Conservation (phyloP, 2,888 invertebrate genomes). For the Tetragonula carbonaria region DNA sequence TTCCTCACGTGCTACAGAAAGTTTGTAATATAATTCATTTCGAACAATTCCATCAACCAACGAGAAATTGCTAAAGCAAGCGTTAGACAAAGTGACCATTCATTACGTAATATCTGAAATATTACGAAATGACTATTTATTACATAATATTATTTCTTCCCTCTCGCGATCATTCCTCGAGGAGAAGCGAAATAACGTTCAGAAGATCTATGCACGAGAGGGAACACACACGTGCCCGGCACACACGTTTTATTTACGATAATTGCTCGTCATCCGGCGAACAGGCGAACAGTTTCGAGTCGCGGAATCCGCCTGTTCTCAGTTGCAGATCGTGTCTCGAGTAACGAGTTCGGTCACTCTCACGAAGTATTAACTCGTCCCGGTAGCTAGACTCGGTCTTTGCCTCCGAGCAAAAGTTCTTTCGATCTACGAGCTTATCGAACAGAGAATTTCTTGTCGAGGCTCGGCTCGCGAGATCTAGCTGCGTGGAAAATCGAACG, state of each 20-base stretch:
- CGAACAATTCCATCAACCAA: slow-evolving; percentile 17
- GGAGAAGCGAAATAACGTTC: background rate
- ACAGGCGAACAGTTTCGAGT: slow-evolving; percentile 46
- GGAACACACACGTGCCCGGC: slow-evolving; percentile 57
- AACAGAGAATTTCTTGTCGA: slow-evolving; percentile 53
- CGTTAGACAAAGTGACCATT: no score
- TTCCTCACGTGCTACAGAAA: no score
- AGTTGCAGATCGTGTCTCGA: background rate
- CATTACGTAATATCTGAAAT: no score
- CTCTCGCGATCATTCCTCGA: background rate
- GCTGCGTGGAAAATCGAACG: slow-evolving; percentile 37
- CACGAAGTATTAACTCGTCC: slow-evolving; percentile 5
- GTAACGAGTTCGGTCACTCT: slow-evolving; percentile 20
- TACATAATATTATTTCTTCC: slow-evolving; percentile 1
- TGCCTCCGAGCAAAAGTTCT: slow-evolving; percentile 40
- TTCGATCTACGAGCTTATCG: slow-evolving; percentile 62
- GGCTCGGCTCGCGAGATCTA: slow-evolving; percentile 31
- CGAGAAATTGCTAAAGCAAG: slow-evolving; percentile 1
- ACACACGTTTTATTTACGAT: slow-evolving; percentile 67
- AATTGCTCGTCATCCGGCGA: slow-evolving; percentile 67
- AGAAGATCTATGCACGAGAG: background rate
- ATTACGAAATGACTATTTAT: slow-evolving; percentile 15
- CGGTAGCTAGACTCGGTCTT: background rate
- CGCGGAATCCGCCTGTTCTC: slow-evolving; percentile 50
- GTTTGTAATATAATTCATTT: background rate